Conservation (phyloP, 2,797 vertebrate species). For the Arctocebus calabarensis region DNA sequence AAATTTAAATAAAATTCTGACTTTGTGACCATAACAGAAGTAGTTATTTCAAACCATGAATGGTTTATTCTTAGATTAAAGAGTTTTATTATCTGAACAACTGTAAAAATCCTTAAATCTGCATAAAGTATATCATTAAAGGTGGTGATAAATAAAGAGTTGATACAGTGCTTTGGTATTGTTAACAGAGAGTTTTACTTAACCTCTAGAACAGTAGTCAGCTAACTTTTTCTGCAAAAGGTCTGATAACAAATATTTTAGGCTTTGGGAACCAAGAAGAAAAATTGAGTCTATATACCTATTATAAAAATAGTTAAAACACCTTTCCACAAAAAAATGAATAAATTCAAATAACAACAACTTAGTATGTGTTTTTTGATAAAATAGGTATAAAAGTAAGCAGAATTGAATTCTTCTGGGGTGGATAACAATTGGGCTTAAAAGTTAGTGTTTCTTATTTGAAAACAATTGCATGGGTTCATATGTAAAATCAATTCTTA, state of each 20-base stretch:
- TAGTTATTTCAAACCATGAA: neutral
- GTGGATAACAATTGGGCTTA: neutral
- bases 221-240: neutral
- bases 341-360: neutral
- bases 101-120: neutral
- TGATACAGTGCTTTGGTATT: neutral
- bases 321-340: neutral
- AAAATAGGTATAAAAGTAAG: neutral
- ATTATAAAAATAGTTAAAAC: neutral
- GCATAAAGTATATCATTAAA: neutral
- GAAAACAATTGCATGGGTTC: neutral
- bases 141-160: neutral
- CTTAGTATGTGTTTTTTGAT: neutral
- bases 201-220: neutral
- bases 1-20: neutral
- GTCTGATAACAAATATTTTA: neutral
- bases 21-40: neutral
- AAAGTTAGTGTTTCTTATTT: neutral
- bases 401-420: neutral
- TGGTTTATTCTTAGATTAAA: neutral
- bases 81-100: neutral
- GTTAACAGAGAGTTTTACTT: neutral
- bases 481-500: neutral
- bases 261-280: neutral
- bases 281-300: neutral